Percentiles rank a stretch among this genome's conserved stretches.
These are phyloP conservation scores for Podarcis siculus DNA, from an alignment of 2,797 vertebrate genomes.

Conservation along the genomic window DNA sequence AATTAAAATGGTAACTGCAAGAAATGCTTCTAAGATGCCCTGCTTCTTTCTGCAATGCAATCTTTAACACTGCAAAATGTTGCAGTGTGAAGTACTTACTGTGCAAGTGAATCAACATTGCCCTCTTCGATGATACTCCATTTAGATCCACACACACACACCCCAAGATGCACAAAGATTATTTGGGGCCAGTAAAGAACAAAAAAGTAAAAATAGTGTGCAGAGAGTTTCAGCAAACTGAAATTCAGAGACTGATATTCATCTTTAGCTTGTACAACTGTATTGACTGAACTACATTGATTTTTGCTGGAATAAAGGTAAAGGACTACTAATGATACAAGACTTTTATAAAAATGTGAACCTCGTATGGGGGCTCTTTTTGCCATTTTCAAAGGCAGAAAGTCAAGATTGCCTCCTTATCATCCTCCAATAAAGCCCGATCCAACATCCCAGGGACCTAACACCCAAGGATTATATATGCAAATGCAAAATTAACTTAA, in stretches of 20 bases:
- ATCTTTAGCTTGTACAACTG: conserved; percentile 15
- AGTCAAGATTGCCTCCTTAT: conserved; percentile 38
- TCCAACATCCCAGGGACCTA: conserved; percentile 1
- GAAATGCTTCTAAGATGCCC: neutral
- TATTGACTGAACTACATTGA: conserved; percentile 37
- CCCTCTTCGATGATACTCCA: too few relatives aligned
- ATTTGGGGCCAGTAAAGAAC: neutral
- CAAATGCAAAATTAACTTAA: conserved; percentile 52
- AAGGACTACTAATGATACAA: conserved; percentile 22
- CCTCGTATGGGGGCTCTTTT: conserved; percentile 4
- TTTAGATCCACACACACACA: neutral
- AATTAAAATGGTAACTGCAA: neutral
- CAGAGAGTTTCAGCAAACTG: conserved; percentile 1
- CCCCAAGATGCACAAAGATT: neutral
- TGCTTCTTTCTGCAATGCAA: neutral
- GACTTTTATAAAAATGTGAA: neutral
- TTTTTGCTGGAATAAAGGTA: conserved; percentile 21
- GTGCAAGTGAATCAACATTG: too few relatives aligned
- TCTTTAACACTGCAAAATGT: neutral
- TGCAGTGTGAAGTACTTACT: too few relatives aligned
- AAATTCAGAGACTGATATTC: conserved; percentile 51
- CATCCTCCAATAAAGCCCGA: neutral
- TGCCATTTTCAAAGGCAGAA: neutral
- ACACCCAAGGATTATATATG: conserved; percentile 13
- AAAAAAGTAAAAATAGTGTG: neutral